Evolutionary conservation across 2,113 vertebrate genomes (phyloP).

Genomic region (Cichladusa arquata): DNA sequence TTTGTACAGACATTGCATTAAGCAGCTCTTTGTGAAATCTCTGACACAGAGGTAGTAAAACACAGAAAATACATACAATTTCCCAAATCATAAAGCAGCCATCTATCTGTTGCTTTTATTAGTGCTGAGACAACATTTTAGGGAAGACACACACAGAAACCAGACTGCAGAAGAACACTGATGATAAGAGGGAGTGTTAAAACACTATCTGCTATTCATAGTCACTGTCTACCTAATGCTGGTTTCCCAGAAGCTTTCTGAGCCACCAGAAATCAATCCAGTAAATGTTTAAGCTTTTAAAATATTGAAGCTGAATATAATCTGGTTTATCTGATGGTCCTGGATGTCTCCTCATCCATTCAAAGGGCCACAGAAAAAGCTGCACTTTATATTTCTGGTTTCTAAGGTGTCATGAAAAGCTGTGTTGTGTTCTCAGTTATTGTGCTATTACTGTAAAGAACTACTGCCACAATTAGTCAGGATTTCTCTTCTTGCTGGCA

Average conservation of each 20-base stretch:
- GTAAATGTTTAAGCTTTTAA: neutral
- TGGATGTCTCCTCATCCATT: neutral
- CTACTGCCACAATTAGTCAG: neutral
- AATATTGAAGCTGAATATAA: neutral
- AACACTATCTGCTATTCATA: neutral
- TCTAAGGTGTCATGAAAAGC: neutral
- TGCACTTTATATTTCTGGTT: neutral
- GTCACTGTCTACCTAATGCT: neutral
- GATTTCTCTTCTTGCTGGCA: neutral
- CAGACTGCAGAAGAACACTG: neutral
- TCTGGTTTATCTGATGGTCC: neutral
- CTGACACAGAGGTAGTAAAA: neutral
- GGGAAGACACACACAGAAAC: conserved; percentile 4
- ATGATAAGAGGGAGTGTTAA: neutral
- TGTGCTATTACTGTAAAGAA: neutral
- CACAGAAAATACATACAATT: neutral
- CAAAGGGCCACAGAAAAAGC: neutral
- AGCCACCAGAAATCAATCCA: neutral
- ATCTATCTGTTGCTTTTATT: neutral
- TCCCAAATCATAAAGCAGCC: neutral
- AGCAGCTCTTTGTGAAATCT: neutral
- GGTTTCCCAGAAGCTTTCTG: neutral
- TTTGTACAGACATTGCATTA: neutral
- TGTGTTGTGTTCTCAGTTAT: neutral
- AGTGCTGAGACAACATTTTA: conserved; percentile 19